Base-by-base conservation (phyloP, 1,140 invertebrate species). In the Apis florea region DNA sequence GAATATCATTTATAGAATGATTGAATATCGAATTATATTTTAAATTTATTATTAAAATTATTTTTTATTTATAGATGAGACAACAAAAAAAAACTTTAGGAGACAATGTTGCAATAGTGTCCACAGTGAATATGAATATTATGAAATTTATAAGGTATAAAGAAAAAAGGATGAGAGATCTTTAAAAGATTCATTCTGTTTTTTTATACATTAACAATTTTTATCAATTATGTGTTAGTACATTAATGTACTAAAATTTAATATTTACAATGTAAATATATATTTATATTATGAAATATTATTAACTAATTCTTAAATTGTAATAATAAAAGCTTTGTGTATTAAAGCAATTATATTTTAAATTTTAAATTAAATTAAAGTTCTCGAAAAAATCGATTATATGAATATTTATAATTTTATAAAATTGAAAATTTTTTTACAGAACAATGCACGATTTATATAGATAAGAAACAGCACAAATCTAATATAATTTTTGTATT, bases 111-210 rank as follows among this genome's bases (percentile, higher is more conserved):
- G 94, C 95, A 3, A 93, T 97, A 12, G 95, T 97, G 15, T 94
- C 94, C 40, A 97, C 96, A 21, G 96, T 96, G 0, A 95, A 94
- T 82, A 94, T 94, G 8, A 97, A 97, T 91, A 92, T 97, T 82
- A 92, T 94, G 11, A 94, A 96, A 82, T 97, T 97, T 92, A 95
- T 97, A 76, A 95, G 95, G 79, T 97, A 97, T 91, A 96, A 95
- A 85, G 83, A 90, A 64, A 84, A 82, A 74, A 86, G 92, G 82
- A 40, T 85, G 21, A 70, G 76, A 79, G 67, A 53, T 85, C 5
- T 56, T 21, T 54, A 78, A 74, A 75, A 83, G 56, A 51, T 21
- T 69, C 56, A 6, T 26, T 67, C 51, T 66, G 19, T 24, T 19
- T 58, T 76, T 54, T 24, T 58, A 56, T 70, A 64, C n/a, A 51